Percentiles rank a stretch among this genome's conserved stretches.
phyloP scores from a whole-genome alignment of 2,113 vertebrate genomes.

The Xiphorhynchus elegans region DNA sequence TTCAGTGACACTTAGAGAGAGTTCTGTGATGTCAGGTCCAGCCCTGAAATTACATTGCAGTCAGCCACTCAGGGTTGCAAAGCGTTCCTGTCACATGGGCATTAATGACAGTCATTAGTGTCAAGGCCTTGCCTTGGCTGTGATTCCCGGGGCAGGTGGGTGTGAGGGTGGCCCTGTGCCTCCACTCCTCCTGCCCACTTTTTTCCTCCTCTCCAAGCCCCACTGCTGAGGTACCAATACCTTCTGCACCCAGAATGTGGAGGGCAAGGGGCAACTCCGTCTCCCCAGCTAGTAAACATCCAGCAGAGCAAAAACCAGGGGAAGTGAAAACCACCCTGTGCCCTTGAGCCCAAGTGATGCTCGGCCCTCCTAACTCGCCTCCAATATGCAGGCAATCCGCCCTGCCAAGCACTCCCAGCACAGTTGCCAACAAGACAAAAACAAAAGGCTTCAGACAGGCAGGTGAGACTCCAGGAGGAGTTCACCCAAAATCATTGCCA shows the following conservation, averaged over 20 bases:
- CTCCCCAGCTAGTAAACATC: background rate
- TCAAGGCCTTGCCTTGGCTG: background rate
- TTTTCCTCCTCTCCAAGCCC: background rate
- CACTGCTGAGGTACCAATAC: background rate
- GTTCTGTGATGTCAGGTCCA: background rate
- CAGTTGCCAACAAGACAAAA: fast-evolving
- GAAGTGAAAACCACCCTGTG: background rate
- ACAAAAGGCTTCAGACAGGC: background rate
- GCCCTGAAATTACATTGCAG: background rate
- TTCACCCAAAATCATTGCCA: background rate
- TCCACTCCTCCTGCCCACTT: background rate
- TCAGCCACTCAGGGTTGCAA: background rate
- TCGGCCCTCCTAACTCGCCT: background rate
- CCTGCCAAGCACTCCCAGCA: background rate
- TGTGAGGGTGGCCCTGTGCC: background rate
- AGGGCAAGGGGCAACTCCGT: background rate
- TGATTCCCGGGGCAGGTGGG: background rate
- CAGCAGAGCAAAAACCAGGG: background rate
- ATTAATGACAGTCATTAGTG: background rate
- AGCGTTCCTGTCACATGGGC: background rate
- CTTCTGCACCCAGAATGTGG: fast-evolving
- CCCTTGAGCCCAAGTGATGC: background rate
- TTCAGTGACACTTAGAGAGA: background rate
- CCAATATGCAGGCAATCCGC: background rate
- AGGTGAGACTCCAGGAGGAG: background rate